Base-by-base conservation (phyloP, 2,113 vertebrate genomes). In the Gopherus flavomarginatus region DNA sequence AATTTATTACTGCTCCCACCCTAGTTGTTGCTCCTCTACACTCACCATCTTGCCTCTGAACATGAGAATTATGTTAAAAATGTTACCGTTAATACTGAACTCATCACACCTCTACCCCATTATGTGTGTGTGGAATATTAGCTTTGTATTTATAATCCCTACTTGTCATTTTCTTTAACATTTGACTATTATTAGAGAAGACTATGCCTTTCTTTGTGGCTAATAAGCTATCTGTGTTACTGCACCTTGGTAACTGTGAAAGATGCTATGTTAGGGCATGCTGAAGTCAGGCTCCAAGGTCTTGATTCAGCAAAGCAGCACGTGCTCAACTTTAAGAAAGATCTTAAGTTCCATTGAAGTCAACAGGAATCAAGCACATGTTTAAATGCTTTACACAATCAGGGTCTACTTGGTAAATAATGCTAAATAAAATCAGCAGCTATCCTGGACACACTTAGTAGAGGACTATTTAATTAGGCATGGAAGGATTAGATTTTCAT, bases 211-310 rank as follows among this genome's bases (percentile, higher is more conserved):
- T 89, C 21, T 4, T 50, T 77, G 49, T 50, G 86, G 38, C 53
- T 27, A 8, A 2, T 0, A 0, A 49, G 8, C 6, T 81, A 4
- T 8, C 26, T 79, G 75, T 75, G 69, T 75, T 77, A 42, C 38
- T 3, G 10, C 21, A 13, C 22, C 11, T 83, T 62, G 31, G 5
- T 52, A 21, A 6, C n/a, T 49, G 35, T n/a, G 42, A 84, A 77
- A 82, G n/a, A 29, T 89, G 6, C 5, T 78, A 6, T 8, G 38
- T 88, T 8, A 87, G 65, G 12, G 3, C 7, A 21, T 31, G 1
- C 72, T 24, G 38, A 42, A 75, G 72, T 38, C 38, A 42, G 72
- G 72, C 38, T 77, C 5, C 24, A 44, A 44, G 38, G n/a, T 38
- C 22, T 75, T 42, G 69, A 44, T 75, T 75, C 72, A 75, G 72